phyloP scores from a whole-genome alignment of 2,113 vertebrate genomes.

The Typhlomys cinereus region DNA sequence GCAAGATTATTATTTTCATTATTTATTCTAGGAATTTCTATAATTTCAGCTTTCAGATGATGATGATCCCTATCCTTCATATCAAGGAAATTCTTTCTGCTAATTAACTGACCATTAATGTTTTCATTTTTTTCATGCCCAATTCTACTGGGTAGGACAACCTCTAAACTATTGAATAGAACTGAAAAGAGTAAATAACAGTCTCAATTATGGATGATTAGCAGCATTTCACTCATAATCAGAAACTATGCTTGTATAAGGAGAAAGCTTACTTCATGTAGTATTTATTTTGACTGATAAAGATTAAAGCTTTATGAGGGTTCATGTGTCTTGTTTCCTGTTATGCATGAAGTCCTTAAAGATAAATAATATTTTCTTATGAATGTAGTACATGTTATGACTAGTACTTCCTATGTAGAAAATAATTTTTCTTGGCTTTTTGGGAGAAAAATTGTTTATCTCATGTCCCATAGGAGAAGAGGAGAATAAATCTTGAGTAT shows the following conservation, averaged over 20 bases:
- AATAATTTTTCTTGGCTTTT: slow-evolving; percentile 19
- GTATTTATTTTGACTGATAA: background rate
- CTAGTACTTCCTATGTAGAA: slow-evolving; percentile 37
- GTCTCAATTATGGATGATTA: no score
- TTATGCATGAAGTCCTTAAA: slow-evolving; percentile 37
- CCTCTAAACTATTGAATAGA: no score
- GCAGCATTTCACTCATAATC: background rate
- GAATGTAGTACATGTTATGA: background rate
- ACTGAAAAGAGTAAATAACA: no score
- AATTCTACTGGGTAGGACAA: no score
- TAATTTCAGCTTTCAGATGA: no score
- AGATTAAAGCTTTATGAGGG: slow-evolving; percentile 21
- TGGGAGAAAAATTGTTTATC: slow-evolving; percentile 36
- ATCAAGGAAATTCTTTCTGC: no score
- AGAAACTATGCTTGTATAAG: slow-evolving; percentile 25
- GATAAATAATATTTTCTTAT: slow-evolving; percentile 37
- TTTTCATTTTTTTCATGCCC: no score
- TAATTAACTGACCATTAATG: no score
- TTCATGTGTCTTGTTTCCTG: slow-evolving; percentile 16
- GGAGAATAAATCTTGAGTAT: slow-evolving; percentile 52
- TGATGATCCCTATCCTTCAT: no score
- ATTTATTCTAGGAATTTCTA: no score
- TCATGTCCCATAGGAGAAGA: background rate
- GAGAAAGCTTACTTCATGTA: background rate
- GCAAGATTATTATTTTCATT: no score